Percentiles rank a stretch among this genome's conserved stretches.
Conservation (phyloP, 2,797 vertebrate genomes). For the Echeneis naucrates region DNA sequence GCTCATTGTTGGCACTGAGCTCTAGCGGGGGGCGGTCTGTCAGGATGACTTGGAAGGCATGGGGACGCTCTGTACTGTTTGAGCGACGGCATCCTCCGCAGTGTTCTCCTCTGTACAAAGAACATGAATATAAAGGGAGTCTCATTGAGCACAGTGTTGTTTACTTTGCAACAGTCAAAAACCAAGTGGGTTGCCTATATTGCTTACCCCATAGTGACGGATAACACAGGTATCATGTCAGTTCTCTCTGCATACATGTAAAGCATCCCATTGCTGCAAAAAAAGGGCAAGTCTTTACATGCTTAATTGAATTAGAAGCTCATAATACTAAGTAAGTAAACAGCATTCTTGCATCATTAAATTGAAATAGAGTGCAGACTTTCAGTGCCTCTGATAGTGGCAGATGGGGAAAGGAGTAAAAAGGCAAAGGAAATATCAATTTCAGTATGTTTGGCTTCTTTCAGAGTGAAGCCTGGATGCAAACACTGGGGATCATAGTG, state of each 20-base stretch:
- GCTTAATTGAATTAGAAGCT: neutral
- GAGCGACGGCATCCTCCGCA: constrained; percentile 96
- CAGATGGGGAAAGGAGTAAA: neutral
- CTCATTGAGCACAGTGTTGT: neutral
- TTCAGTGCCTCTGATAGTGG: neutral
- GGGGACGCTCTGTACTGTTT: constrained; percentile 91
- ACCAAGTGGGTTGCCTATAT: neutral
- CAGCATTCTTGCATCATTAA: no score
- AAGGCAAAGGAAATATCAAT: constrained; percentile 2
- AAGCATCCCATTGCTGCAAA: constrained; percentile 91
- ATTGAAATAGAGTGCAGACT: neutral
- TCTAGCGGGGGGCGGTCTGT: constrained; percentile 92
- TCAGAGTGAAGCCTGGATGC: no score
- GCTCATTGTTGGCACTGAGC: constrained; percentile 91
- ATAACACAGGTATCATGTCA: constrained; percentile 89
- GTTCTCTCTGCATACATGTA: constrained; percentile 94
- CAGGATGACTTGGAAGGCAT: constrained; percentile 96
- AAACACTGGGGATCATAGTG: neutral
- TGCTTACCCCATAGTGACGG: constrained; percentile 93
- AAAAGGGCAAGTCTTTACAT: constrained; percentile 10
- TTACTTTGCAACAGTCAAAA: constrained; percentile 6
- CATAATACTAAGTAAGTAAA: neutral
- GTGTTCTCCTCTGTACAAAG: constrained; percentile 89
- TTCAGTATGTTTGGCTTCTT: neutral
- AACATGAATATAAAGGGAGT: neutral